phyloP scores from a whole-genome alignment of 2,113 vertebrate species.

The Brachirus orientalis region DNA sequence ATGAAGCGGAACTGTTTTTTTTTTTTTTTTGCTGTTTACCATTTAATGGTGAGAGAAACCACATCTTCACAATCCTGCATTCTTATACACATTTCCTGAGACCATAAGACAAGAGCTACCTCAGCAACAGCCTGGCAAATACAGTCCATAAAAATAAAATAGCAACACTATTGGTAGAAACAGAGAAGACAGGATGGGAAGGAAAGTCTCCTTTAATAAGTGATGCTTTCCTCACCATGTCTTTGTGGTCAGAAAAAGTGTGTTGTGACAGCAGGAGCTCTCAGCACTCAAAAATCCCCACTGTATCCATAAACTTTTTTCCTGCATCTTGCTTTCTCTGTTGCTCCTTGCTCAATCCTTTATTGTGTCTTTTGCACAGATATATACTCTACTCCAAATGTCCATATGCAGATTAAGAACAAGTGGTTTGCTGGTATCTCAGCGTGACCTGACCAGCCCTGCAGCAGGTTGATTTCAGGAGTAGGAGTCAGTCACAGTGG shows the following conservation, averaged over 20 bases:
- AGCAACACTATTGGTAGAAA: slow-evolving; percentile 14
- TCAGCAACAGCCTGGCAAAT: slow-evolving; percentile 4
- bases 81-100: slow-evolving; percentile 17
- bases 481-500: slow-evolving; percentile 58
- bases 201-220: slow-evolving; percentile 22
- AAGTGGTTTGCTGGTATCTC: slow-evolving; percentile 43
- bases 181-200: neutral
- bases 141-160: slow-evolving; percentile 6
- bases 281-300: too few relatives aligned
- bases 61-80: too few relatives aligned
- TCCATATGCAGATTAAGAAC: slow-evolving; percentile 52
- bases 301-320: too few relatives aligned
- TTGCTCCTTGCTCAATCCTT: slow-evolving; percentile 22
- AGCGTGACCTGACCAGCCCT: slow-evolving; percentile 45
- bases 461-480: slow-evolving; percentile 56
- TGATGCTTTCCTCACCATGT: slow-evolving; percentile 37
- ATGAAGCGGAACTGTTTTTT: too few relatives aligned
- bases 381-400: slow-evolving; percentile 16
- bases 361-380: neutral
- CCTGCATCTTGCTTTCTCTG: slow-evolving; percentile 20
- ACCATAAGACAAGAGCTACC: slow-evolving; percentile 11
- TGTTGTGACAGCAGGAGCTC: slow-evolving; percentile 58
- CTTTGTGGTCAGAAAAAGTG: slow-evolving; percentile 45
- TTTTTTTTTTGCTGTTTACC: too few relatives aligned
- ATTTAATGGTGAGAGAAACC: too few relatives aligned